Conservation (phyloP, 2,797 vertebrate genomes). For the Meda fulgida region DNA sequence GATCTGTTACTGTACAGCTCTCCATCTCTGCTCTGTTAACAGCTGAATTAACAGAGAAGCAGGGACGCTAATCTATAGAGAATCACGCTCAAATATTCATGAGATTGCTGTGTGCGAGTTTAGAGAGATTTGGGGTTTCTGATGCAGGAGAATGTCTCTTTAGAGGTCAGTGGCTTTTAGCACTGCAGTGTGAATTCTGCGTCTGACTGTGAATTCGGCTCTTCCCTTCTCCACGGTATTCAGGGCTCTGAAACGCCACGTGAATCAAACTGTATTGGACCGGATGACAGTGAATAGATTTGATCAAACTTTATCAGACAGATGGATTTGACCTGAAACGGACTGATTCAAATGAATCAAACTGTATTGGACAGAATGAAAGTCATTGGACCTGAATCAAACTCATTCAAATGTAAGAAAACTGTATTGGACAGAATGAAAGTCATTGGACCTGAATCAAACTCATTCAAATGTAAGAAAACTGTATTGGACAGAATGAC, state of each 20-base stretch:
- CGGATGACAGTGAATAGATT: background rate
- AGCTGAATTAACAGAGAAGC: conserved; percentile 39
- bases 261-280: background rate
- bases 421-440: background rate
- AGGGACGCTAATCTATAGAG: background rate
- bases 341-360: background rate
- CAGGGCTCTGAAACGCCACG: background rate
- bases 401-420: background rate
- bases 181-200: conserved; percentile 47
- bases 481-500: too few species aligned
- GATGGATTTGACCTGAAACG: background rate
- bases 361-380: background rate
- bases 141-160: conserved; percentile 8
- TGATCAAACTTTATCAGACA: background rate
- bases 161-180: conserved; percentile 27
- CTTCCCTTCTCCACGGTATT: conserved; percentile 3
- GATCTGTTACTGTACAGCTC: conserved; percentile 42
- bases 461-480: background rate
- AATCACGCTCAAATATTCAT: conserved; percentile 10
- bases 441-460: background rate
- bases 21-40: conserved; percentile 37
- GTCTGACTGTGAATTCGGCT: conserved; percentile 26
- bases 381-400: background rate
- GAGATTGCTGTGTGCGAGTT: background rate
- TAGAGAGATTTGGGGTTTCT: conserved; percentile 13